phyloP scores from a whole-genome alignment of 2,113 vertebrate species.

The Gasterosteus aculeatus region DNA sequence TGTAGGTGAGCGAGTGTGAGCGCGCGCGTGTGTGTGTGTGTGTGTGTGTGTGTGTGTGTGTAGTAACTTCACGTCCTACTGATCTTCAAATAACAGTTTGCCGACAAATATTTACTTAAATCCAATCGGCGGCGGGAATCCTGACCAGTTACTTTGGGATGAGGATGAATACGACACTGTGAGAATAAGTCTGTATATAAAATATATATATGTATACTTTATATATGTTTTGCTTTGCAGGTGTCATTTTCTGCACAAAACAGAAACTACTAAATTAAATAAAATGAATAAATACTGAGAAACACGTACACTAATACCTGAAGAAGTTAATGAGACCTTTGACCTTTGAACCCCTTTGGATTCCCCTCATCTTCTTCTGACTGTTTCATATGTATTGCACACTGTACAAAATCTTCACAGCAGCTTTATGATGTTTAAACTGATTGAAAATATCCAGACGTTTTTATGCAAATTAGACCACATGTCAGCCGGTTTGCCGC shows the following conservation, averaged over 20 bases:
- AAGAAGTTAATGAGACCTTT: neutral
- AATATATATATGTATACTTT: too few species aligned
- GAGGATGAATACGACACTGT: neutral
- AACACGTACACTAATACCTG: neutral
- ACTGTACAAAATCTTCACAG: neutral
- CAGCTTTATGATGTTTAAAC: neutral
- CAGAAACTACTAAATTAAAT: too few species aligned
- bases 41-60: neutral
- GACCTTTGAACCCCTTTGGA: neutral
- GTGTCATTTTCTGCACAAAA: neutral
- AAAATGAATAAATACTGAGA: neutral
- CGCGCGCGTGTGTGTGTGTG: slow-evolving; percentile 7
- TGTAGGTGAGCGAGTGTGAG: slow-evolving; percentile 32
- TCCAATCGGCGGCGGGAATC: neutral
- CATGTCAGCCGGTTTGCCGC: slow-evolving; percentile 30
- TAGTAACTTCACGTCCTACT: neutral
- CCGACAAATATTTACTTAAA: neutral
- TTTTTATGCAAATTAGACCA: slow-evolving; percentile 16
- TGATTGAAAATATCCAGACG: neutral
- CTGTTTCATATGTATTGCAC: neutral
- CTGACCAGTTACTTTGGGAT: neutral
- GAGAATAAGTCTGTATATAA: neutral
- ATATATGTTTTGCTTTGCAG: neutral
- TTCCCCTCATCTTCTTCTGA: neutral
- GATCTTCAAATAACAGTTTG: neutral